phyloP scores from a whole-genome alignment of 2,888 invertebrate genomes.

The Epinotia demarniana region DNA sequence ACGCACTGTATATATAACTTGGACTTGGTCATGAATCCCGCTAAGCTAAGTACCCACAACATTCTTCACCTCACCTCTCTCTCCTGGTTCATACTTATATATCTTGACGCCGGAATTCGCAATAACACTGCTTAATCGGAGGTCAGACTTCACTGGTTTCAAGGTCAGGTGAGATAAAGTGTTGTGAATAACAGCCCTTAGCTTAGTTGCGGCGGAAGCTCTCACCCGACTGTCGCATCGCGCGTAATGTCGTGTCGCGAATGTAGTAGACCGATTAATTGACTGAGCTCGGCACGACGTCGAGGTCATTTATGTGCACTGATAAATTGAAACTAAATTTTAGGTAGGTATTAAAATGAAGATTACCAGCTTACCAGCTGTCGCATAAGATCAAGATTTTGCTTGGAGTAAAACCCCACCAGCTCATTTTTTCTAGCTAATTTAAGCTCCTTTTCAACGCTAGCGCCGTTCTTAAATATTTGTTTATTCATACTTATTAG shows the following conservation, averaged over 20 bases:
- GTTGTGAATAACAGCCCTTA: background rate
- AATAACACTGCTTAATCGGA: background rate
- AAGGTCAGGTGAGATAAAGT: background rate
- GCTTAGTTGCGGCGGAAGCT: background rate
- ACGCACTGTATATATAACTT: too few relatives aligned
- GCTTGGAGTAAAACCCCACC: background rate
- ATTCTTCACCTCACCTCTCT: too few relatives aligned
- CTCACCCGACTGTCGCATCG: background rate
- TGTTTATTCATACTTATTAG: slow-evolving; percentile 7
- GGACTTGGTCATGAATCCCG: too few relatives aligned
- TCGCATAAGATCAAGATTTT: background rate
- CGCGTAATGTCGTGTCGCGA: slow-evolving; percentile 14
- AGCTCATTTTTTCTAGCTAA: background rate
- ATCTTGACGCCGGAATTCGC: too few relatives aligned
- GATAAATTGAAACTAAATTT: background rate
- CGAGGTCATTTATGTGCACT: background rate
- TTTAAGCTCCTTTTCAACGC: background rate
- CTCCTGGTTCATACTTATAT: too few relatives aligned
- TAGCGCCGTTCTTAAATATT: background rate
- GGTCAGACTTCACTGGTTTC: background rate
- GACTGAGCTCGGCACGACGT: background rate
- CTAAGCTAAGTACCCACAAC: too few relatives aligned
- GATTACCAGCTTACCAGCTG: too few relatives aligned
- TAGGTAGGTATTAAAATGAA: too few relatives aligned
- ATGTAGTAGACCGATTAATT: slow-evolving; percentile 19